Base-by-base conservation (phyloP, 2,888 invertebrate species). In the Chymomyza fuscimana region DNA sequence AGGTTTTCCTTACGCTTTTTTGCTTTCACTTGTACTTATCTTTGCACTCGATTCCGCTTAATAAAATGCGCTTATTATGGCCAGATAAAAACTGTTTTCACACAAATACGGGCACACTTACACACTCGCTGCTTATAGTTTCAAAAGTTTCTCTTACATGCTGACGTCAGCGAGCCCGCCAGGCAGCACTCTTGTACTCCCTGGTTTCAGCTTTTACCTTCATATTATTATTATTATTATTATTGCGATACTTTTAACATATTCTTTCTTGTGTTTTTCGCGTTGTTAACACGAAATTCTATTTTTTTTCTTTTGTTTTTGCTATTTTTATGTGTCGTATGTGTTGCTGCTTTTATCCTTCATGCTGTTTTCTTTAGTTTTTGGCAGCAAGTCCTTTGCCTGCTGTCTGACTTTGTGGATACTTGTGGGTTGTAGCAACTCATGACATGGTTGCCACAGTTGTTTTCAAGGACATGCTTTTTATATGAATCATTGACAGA, bases 61-160 rank as follows among this genome's bases (percentile, higher is more conserved):
- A 72, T 72, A 72, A 72, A 72, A 66, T 66, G 63, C 58, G 58
- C 59, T 58, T 56, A 58, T 65, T 65, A 65, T 60, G n/a, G 40
- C 32, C 60, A 36, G 60, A 60, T 25, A 60, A 60, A 60, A 60
- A 36, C 40, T 4, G 60, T 60, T 60, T 60, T 32, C 60, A 5
- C 40, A 15, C 60, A 60, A 32, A 60, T 32, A 36, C 36, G n/a
- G 32, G 4, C 36, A 36, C 60, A 36, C 60, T 15, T n/a, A 60
- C 36, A 16, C 16, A 60, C 36, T 4, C 58, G 7, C 58, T 25
- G 22, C 32, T n/a, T n/a, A 6, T 36, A 60, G 32, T 60, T 60
- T 36, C 32, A 29, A 32, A 59, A 32, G 59, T 32, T 59, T 36
- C 60, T 60, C 29, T 36, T 60, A 60, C 36, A 29, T 60, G 36